Evolutionary conservation across 2,888 invertebrate species (phyloP).

Genomic region (Mythimna ferrago): DNA sequence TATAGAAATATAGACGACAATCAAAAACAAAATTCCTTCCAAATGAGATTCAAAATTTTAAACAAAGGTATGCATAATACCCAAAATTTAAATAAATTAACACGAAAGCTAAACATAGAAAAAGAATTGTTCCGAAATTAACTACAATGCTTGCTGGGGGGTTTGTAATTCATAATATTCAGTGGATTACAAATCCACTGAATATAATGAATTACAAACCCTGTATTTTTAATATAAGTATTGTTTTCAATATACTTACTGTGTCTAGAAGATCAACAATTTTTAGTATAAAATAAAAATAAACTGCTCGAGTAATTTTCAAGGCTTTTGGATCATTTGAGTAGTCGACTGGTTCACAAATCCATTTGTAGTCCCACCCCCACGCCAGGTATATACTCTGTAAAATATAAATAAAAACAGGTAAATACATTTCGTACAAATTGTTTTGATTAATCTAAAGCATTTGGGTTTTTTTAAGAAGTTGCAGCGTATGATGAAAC

Average conservation of each 20-base stretch:
- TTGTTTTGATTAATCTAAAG: too few relatives aligned
- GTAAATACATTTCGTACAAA: too few relatives aligned
- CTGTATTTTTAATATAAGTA: not conserved
- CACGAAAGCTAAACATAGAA: not conserved
- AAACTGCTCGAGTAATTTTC: slow-evolving; percentile 60
- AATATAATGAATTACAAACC: not conserved
- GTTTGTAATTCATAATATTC: too few relatives aligned
- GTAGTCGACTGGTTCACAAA: slow-evolving; percentile 83
- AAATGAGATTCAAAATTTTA: not conserved
- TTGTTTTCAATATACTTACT: slow-evolving; percentile 70
- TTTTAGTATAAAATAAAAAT: slow-evolving; percentile 79
- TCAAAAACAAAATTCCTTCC: not conserved
- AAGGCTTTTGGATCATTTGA: slow-evolving; percentile 68
- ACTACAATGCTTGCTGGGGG: not conserved
- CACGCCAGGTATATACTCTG: slow-evolving; percentile 79
- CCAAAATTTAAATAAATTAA: not conserved
- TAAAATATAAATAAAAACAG: slow-evolving; percentile 37
- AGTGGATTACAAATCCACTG: too few relatives aligned
- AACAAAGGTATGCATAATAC: not conserved
- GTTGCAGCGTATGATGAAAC: not conserved
- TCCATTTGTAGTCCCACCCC: slow-evolving; percentile 84
- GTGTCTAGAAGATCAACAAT: slow-evolving; percentile 83
- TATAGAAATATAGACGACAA: not conserved
- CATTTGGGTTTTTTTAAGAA: not conserved
- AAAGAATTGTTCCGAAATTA: not conserved